Evolutionary conservation across 2,888 invertebrate species (phyloP), one percentile per base, ranked within the genome.

Genomic region (Ernsta delagoae): DNA sequence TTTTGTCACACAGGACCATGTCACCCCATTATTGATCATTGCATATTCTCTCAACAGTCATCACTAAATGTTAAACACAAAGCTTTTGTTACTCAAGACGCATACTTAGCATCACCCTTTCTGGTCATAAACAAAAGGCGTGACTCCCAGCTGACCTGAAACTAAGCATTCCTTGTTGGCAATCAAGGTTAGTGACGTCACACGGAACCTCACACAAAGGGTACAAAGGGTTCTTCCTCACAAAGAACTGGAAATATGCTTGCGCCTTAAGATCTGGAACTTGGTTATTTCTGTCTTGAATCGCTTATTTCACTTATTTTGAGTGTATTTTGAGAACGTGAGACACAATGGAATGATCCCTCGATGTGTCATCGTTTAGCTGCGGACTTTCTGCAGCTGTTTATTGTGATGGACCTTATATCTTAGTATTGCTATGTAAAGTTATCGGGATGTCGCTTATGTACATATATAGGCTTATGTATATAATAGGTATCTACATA

Each of bases 131-230:
- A 53, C 53, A 53, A 53, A 48, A 41, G 24, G 11, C 11, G 39
- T 39, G 11, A 63, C 53, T 63, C 39, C 50, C 36, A 53, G 39
- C 16, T 63, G 53, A 63, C 62, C 62, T 62, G 36, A 36, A 62
- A 53, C 50, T 24, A 16, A 63, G 62, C 53, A 11, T 24, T 62
- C 62, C n/a, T 61, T 41, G 24, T 53, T 53, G 16, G 64, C 73
- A 63, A 54, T 60, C 43, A 64, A 56, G 63, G 41, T 64, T 54
- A 41, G 24, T 56, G 36, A 62, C 50, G 24, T 9, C 9, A 59
- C 43, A 8, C 59, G 43, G 45, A 59, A 59, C n/a, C 41, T 31
- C 11, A n/a, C 4, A 60, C 59, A 60, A 45, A 60, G 43, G 11
- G 2, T 16, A 59, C 43, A 43, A 43, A 31, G 31, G 24, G 41